A percentile compares a stretch with the other conserved stretches of the same genome.
Conservation (phyloP, 2,888 invertebrate genomes). For the Achlya flavicornis region DNA sequence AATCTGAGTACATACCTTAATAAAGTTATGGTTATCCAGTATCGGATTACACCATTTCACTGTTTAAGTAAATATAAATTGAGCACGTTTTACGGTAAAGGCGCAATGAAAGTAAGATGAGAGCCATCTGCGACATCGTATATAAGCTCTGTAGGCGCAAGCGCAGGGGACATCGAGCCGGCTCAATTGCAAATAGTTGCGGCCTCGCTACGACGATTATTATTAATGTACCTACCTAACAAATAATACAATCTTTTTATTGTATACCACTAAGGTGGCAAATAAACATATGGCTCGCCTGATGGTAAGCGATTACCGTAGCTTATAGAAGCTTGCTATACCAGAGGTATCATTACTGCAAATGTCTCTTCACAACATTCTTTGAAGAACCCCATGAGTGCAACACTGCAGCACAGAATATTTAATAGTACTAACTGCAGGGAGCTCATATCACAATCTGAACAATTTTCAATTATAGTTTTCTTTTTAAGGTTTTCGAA, state of each 20-base stretch:
- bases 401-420: too few relatives aligned
- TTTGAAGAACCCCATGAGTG: too few relatives aligned
- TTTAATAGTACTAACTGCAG: too few relatives aligned
- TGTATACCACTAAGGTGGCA: too few relatives aligned
- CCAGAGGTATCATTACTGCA: too few relatives aligned
- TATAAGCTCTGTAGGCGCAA: constrained; percentile 51
- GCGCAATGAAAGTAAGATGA: constrained; percentile 61
- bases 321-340: too few relatives aligned
- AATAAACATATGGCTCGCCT: too few relatives aligned
- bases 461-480: too few relatives aligned
- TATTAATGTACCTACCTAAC: not conserved
- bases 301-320: too few relatives aligned
- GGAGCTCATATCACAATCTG: too few relatives aligned
- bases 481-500: too few relatives aligned
- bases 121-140: constrained; percentile 41
- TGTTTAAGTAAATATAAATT: not conserved
- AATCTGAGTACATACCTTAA: not conserved
- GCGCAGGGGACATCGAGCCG: constrained; percentile 24
- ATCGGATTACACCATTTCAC: constrained; percentile 29
- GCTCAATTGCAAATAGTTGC: constrained; percentile 34
- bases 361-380: too few relatives aligned
- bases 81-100: constrained; percentile 29
- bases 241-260: not conserved
- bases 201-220: constrained; percentile 47
- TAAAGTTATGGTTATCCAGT: constrained; percentile 26